Base-by-base conservation (phyloP, 2,888 invertebrate genomes). In the Caenorhabditis sp. region DNA sequence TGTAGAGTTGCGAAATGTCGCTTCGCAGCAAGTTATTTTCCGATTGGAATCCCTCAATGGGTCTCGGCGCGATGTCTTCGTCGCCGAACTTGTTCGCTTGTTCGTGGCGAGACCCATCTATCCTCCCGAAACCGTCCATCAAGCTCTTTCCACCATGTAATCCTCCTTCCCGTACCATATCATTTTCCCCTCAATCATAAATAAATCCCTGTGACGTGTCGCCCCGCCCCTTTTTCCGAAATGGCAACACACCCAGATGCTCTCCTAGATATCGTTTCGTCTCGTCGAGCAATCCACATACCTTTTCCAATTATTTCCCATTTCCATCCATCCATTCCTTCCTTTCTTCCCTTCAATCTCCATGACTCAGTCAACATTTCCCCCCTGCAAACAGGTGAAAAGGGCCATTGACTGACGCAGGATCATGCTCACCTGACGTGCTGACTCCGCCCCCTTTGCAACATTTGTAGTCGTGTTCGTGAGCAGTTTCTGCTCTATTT, bases 181-280 rank as follows among this genome's bases (percentile, higher is more conserved):
- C 20, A 9, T 15, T 26, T 26, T 64, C 37, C 26, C 1, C n/a
- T 28, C 11, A 9, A 18, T 55, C 55, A 55, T 22, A 40, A 40
- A 55, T 55, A 37, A 26, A 55, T 61, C 22, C 37, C 11, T 2
- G 18, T 47, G 61, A 62, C 58, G 58, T 62, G 40, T 20, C 37
- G 20, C 32, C 51, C 18, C 18, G 51, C 40, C 5, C 35, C 13
- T 44, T 61, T 24, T 40, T 20, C 37, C 11, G 18, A 24, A 71
- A 62, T 64, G 64, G 64, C 55, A 72, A 65, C 56, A 71, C 18
- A 47, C 4, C n/a, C 65, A 51, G 74, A 74, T 74, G 74, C 58
- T 74, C 58, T 51, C 35, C 55, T 70, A 67, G 65, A 64, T 78
- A 67, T 62, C 37, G n/a, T n/a, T n/a, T 3, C 32, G 4, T n/a